Percentiles rank a stretch among this genome's conserved stretches.
phyloP scores from a whole-genome alignment of 2,888 invertebrate genomes.

The Conops quadrifasciatus region DNA sequence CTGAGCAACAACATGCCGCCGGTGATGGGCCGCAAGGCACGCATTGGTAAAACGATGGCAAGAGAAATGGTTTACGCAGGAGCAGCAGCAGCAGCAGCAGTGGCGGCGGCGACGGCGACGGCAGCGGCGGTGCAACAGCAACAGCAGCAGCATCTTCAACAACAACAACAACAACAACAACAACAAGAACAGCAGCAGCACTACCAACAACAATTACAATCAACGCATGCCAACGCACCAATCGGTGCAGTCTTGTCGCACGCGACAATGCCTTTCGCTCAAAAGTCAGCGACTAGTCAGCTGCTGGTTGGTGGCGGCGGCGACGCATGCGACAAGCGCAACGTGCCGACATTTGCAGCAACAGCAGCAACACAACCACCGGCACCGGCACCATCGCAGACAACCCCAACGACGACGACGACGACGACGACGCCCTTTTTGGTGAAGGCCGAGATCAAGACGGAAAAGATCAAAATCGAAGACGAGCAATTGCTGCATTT shows the following conservation, averaged over 20 bases:
- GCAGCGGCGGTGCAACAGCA: neutral
- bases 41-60: constrained; percentile 75
- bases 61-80: constrained; percentile 67
- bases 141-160: constrained; percentile 11
- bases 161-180: constrained; percentile 9
- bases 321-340: constrained; percentile 10
- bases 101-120: neutral
- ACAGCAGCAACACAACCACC: constrained; percentile 15
- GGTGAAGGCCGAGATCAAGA: constrained; percentile 63
- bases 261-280: constrained; percentile 36
- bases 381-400: constrained; percentile 21
- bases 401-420: no score
- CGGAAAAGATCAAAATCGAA: constrained; percentile 64
- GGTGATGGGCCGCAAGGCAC: constrained; percentile 66
- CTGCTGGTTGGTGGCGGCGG: neutral
- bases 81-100: constrained; percentile 41
- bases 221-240: constrained; percentile 22
- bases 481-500: constrained; percentile 50
- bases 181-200: constrained; percentile 34
- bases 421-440: constrained; percentile 33
- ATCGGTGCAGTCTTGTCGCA: constrained; percentile 17
- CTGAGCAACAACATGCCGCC: constrained; percentile 51
- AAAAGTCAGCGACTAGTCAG: constrained; percentile 24
- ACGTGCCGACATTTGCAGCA: constrained; percentile 2
- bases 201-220: constrained; percentile 42